phyloP scores from a whole-genome alignment of 1,140 invertebrate genomes.

The Anoplolepis gracilipes region DNA sequence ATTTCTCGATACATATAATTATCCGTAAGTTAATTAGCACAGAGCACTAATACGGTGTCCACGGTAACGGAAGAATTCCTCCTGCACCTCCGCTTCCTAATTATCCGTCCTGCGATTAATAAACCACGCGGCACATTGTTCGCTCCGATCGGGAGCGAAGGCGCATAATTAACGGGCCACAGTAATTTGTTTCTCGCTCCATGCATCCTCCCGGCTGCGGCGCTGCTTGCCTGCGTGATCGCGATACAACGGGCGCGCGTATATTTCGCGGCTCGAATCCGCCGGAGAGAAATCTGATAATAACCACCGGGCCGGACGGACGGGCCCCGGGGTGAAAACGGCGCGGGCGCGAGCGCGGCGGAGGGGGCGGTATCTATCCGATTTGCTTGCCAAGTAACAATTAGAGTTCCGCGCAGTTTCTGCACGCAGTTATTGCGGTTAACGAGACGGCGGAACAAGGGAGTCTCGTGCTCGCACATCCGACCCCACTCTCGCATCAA shows the following conservation, averaged over 20 bases:
- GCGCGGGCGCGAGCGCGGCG: background rate
- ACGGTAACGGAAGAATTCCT: conserved; percentile 46
- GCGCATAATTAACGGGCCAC: conserved; percentile 57
- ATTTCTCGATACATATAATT: background rate
- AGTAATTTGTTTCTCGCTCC: conserved; percentile 59
- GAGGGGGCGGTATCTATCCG: conserved; percentile 59
- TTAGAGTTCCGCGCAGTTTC: conserved; percentile 71
- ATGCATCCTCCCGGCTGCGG: conserved; percentile 12
- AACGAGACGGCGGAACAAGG: conserved; percentile 66
- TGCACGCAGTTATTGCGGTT: conserved; percentile 70
- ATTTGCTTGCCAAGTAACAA: conserved; percentile 77
- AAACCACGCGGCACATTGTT: conserved; percentile 54
- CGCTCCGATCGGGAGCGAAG: conserved; percentile 47
- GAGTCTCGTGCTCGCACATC: conserved; percentile 32
- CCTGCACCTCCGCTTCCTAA: conserved; percentile 44
- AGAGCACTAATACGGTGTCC: conserved; percentile 18
- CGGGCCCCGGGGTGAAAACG: conserved; percentile 21
- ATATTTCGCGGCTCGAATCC: conserved; percentile 56
- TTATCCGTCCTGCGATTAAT: conserved; percentile 57
- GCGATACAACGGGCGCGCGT: conserved; percentile 36
- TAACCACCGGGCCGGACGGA: conserved; percentile 46
- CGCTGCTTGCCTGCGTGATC: conserved; percentile 17
- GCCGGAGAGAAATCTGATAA: conserved; percentile 60
- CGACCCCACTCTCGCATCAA: conserved; percentile 56
- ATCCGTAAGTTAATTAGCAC: conserved; percentile 34